A percentile compares a stretch with the other conserved stretches of the same genome.
Evolutionary conservation across 2,797 vertebrate species (phyloP).

Genomic region (Picus viridis): DNA sequence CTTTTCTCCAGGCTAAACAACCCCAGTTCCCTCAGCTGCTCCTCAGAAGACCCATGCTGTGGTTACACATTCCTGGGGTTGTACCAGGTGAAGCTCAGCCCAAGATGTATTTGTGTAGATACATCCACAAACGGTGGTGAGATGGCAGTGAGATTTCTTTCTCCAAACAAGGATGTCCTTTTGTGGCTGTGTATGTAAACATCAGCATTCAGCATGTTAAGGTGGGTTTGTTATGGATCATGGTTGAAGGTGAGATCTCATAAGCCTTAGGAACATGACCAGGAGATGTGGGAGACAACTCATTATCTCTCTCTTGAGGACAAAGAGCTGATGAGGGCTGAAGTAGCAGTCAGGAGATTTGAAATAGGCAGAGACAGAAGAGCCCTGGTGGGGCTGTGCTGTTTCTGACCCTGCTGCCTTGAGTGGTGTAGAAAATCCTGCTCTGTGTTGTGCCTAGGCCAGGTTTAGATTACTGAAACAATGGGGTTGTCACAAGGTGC

Average conservation of each 20-base stretch:
- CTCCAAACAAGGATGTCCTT: background rate
- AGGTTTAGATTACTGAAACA: background rate
- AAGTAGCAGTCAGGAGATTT: background rate
- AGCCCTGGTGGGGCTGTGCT: background rate
- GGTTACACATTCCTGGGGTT: background rate
- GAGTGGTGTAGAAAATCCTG: background rate
- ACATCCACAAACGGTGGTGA: background rate
- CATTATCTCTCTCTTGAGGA: background rate
- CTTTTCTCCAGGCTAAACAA: too few relatives aligned
- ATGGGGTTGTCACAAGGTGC: background rate
- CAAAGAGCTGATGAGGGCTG: background rate
- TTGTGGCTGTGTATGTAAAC: background rate
- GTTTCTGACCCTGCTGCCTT: background rate
- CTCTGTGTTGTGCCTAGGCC: background rate
- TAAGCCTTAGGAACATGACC: background rate
- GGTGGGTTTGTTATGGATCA: background rate
- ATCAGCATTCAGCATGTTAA: fast-evolving
- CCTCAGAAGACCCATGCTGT: background rate
- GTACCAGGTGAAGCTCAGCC: background rate
- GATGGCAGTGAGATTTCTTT: background rate
- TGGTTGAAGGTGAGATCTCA: background rate
- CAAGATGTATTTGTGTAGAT: background rate
- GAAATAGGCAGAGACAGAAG: background rate
- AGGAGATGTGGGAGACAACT: background rate
- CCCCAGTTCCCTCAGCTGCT: too few relatives aligned